Base-by-base conservation (phyloP, 2,113 vertebrate species). In the Garra rufa region DNA sequence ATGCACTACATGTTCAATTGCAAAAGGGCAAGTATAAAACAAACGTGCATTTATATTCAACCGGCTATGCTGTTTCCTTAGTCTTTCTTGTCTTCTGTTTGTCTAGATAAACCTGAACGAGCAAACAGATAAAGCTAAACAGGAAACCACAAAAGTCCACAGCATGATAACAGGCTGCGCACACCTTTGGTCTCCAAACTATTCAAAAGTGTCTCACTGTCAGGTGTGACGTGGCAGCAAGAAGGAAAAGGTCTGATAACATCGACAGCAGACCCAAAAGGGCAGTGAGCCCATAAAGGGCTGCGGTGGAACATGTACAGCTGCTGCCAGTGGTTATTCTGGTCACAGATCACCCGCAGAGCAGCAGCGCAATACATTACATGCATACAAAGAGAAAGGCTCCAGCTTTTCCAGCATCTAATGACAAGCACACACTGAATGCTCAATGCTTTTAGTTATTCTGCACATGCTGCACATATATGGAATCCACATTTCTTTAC, bases 171-270 rank as follows among this genome's bases (percentile, higher is more conserved):
- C 85, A 90, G 75, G 90, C 84, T 80, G 46, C 4, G 79, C 70
- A 82, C 83, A 70, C 65, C 30, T 82, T 82, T 70, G 28, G 79
- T 81, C 13, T 81, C 43, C 28, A 81, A 46, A 81, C 9, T 50
- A 24, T 81, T 86, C 73, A 43, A 61, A 84, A 82, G 67, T 77
- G 73, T 67, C 81, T 83, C 88, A 91, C 91, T 92, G 89, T 92
- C 57, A 90, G 80, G 70, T 55, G 61, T 67, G 76, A 17, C 57
- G 15, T 21, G 43, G 67, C 34, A 71, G 70, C 46, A 7, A 4
- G 57, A 71, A 30, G 77, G 17, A 82, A 73, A 46, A 8, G 46
- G 55, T 69, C 74, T 57, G 87, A 88, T 88, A 87, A 78, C 79
- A 87, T 80, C 61, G 24, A 85, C 67, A 85, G 67, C 15, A 13